A percentile compares a stretch with the other conserved stretches of the same genome.
Evolutionary conservation across 2,888 invertebrate genomes (phyloP).

Genomic region (Salticus scenicus): DNA sequence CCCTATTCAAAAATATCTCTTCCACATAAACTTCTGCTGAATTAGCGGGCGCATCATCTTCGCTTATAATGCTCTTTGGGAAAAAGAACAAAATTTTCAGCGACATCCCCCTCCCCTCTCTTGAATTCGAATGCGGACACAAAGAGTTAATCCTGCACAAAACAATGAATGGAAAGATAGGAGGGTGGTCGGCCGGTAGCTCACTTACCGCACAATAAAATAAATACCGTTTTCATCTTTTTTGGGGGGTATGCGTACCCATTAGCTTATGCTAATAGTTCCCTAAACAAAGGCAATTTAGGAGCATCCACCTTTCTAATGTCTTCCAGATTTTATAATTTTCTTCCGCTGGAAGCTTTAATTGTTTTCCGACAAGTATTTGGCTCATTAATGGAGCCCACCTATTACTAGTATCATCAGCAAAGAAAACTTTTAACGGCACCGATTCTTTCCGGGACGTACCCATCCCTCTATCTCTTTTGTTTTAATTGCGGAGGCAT

Average conservation of each 20-base stretch:
- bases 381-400: constrained; percentile 63
- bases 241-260: constrained; percentile 36
- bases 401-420: constrained; percentile 59
- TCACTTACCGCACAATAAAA: constrained; percentile 59
- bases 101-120: background rate
- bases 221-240: constrained; percentile 65
- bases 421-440: constrained; percentile 65
- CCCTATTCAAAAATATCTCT: constrained; percentile 15
- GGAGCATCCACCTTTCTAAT: constrained; percentile 65
- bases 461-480: constrained; percentile 41
- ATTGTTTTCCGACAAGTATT: constrained; percentile 69
- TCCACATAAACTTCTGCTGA: background rate
- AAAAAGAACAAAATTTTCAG: constrained; percentile 2
- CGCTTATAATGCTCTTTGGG: background rate
- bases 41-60: constrained; percentile 13
- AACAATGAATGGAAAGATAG: constrained; percentile 1
- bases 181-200: constrained; percentile 26
- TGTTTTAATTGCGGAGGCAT: constrained; percentile 64
- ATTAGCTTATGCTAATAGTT: constrained; percentile 70
- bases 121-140: constrained; percentile 38
- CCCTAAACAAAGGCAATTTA: constrained; percentile 69
- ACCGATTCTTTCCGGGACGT: constrained; percentile 48
- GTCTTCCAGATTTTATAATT: constrained; percentile 66
- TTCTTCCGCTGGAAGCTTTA: constrained; percentile 58
- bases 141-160: constrained; percentile 54